These are phyloP conservation scores for Galerucella pusilla DNA, from an alignment of 2,888 invertebrate species.

Conservation along the genomic window DNA sequence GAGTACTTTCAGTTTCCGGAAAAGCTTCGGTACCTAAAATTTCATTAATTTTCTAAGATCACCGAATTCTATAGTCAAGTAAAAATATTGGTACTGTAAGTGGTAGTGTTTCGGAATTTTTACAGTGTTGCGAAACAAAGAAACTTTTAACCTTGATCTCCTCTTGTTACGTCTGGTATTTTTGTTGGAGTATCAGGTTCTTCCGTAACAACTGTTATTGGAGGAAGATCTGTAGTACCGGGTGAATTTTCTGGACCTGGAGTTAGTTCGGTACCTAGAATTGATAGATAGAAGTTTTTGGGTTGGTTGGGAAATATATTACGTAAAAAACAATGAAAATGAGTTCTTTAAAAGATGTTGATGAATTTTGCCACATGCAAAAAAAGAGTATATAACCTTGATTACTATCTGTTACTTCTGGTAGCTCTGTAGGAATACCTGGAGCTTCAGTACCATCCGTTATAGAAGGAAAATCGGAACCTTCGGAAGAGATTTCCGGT, in stretches of 20 bases:
- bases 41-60: neutral
- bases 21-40: neutral
- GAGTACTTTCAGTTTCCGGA: neutral
- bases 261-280: neutral
- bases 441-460: neutral
- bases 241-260: neutral
- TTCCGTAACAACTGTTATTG: neutral
- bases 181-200: neutral
- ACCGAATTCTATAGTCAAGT: neutral
- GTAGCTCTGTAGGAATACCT: neutral
- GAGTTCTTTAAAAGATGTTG: neutral
- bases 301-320: neutral
- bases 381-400: neutral
- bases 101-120: no score
- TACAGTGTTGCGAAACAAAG: no score
- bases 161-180: neutral
- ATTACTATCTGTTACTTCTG: neutral
- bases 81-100: neutral
- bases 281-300: neutral
- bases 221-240: neutral
- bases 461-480: neutral
- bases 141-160: neutral
- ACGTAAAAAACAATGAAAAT: neutral
- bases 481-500: neutral
- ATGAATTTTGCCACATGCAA: neutral